Conservation (phyloP, 1,140 invertebrate genomes). For the Ladona fulva region DNA sequence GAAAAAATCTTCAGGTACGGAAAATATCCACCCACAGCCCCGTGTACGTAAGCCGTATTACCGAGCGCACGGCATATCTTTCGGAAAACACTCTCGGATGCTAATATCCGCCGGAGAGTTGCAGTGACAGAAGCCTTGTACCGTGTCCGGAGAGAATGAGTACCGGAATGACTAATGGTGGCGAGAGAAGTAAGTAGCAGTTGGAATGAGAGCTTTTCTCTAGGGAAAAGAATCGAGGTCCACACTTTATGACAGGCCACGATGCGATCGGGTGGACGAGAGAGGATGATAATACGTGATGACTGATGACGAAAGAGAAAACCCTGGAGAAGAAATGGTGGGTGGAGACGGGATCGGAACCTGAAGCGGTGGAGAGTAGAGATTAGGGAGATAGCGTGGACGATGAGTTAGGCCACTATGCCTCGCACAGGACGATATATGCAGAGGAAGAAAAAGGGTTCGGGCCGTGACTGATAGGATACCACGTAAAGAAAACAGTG, state of each 20-base stretch:
- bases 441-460: not conserved
- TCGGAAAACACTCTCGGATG: not conserved
- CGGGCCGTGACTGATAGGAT: not conserved
- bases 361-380: not conserved
- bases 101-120: not conserved
- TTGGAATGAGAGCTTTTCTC: not conserved
- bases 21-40: not conserved
- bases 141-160: not conserved
- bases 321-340: not conserved
- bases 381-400: not conserved
- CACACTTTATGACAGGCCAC: not conserved
- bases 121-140: conserved; percentile 7
- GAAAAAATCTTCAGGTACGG: not conserved
- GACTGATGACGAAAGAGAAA: not conserved
- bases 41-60: not conserved
- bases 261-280: not conserved
- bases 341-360: not conserved
- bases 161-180: conserved; percentile 4
- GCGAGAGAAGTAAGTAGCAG: not conserved
- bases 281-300: not conserved
- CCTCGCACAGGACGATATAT: not conserved
- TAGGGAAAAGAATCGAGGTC: not conserved
- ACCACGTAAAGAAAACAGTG: not conserved
- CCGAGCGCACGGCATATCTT: conserved; percentile 2
- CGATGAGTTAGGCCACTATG: not conserved